Evolutionary conservation across 2,113 vertebrate species (phyloP).

Genomic region (Alexandromys fortis): DNA sequence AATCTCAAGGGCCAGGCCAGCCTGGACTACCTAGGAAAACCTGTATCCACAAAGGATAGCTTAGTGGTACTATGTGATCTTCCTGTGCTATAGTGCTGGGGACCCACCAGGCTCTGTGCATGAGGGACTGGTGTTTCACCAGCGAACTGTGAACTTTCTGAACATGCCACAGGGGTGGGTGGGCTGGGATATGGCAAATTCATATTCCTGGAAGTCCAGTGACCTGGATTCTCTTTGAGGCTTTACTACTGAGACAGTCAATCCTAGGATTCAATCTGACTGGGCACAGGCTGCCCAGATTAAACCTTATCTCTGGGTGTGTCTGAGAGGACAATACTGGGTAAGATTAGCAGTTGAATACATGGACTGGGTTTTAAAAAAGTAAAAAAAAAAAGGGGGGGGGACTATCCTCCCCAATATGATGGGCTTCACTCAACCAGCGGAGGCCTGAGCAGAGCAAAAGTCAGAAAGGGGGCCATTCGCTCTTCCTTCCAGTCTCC

Average conservation of each 20-base stretch:
- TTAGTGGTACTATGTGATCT: background rate
- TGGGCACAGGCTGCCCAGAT: background rate
- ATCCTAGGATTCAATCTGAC: background rate
- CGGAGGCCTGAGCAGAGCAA: background rate
- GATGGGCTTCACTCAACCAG: background rate
- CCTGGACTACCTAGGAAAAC: background rate
- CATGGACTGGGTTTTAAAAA: background rate
- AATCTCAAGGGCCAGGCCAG: background rate
- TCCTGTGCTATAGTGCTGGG: background rate
- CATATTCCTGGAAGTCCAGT: background rate
- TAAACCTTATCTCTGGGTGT: background rate
- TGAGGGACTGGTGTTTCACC: background rate
- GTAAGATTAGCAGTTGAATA: slow-evolving; percentile 15
- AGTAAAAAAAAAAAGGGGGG: too few relatives aligned
- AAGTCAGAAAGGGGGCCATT: background rate
- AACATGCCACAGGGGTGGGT: background rate
- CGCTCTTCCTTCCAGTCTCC: background rate
- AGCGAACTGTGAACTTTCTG: background rate
- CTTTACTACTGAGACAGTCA: background rate
- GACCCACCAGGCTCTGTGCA: background rate
- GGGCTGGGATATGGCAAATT: accelerated
- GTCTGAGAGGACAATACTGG: background rate
- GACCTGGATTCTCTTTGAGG: background rate
- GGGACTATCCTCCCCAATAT: background rate
- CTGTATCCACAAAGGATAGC: background rate